Percentiles rank a stretch among this genome's conserved stretches.
These are phyloP conservation scores for Amblyteles armatorius DNA, from an alignment of 2,888 invertebrate species.

Conservation along the genomic window DNA sequence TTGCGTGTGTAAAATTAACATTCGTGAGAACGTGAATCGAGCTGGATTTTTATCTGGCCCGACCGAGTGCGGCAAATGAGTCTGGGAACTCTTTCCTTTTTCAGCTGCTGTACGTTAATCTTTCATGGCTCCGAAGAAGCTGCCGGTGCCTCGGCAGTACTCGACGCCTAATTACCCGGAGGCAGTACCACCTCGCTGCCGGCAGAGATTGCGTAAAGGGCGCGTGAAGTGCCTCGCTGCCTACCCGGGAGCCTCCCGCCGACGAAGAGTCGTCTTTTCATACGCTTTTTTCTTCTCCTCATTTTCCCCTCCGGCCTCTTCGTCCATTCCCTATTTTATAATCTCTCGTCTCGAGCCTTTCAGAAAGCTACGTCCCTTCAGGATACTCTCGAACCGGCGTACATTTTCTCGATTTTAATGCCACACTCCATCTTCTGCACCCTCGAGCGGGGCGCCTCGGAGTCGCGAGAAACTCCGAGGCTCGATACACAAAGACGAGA, in stretches of 20 bases:
- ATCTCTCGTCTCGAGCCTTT: conserved; percentile 37
- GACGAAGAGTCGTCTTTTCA: conserved; percentile 28
- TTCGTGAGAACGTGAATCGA: not conserved
- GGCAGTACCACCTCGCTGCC: conserved; percentile 55
- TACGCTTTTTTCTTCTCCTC: conserved; percentile 28
- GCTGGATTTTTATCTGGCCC: not conserved
- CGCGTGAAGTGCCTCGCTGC: conserved; percentile 43
- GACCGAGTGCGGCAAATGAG: not conserved
- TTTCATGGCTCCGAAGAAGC: conserved; percentile 49
- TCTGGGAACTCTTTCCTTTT: conserved; percentile 25
- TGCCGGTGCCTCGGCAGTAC: conserved; percentile 47
- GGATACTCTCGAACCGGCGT: conserved; percentile 19
- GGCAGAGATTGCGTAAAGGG: conserved; percentile 58
- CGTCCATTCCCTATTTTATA: conserved; percentile 29
- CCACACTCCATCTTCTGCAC: not conserved
- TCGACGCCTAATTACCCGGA: conserved; percentile 63
- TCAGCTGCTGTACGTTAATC: conserved; percentile 24
- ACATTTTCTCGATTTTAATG: conserved; percentile 31
- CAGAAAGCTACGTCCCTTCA: conserved; percentile 3
- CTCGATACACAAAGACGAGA: conserved; percentile 29
- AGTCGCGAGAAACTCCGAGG: not conserved
- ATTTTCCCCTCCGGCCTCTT: not conserved
- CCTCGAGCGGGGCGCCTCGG: not conserved
- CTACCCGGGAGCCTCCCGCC: conserved; percentile 24
- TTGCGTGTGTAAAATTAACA: not conserved